These are phyloP conservation scores for Chitala chitala DNA, from an alignment of 2,113 vertebrate species.

Conservation along the genomic window DNA sequence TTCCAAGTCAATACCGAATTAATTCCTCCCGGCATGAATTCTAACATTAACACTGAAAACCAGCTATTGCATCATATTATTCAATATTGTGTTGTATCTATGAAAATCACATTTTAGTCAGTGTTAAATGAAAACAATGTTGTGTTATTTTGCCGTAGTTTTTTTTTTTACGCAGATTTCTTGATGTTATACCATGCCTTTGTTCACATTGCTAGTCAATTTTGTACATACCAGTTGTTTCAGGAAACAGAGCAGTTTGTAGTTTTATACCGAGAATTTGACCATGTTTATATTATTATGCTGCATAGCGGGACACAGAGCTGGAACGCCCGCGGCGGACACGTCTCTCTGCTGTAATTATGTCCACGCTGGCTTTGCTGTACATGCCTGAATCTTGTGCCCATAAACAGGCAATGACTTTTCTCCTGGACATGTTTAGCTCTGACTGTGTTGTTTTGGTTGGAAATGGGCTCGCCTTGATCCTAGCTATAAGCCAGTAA, in stretches of 20 bases:
- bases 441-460: background rate
- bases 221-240: slow-evolving; percentile 11
- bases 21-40: slow-evolving; percentile 20
- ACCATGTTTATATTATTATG: slow-evolving; percentile 13
- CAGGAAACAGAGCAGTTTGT: slow-evolving; percentile 16
- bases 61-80: background rate
- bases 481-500: background rate
- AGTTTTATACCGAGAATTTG: slow-evolving; percentile 10
- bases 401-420: background rate
- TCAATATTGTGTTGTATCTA: slow-evolving; percentile 11
- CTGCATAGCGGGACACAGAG: background rate
- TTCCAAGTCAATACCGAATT: slow-evolving; percentile 6
- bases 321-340: background rate
- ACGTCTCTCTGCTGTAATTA: too few species aligned
- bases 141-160: background rate
- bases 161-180: background rate
- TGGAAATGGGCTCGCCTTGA: slow-evolving; percentile 2
- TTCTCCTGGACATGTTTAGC: background rate
- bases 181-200: background rate
- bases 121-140: background rate
- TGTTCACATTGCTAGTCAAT: slow-evolving; percentile 4
- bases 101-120: background rate
- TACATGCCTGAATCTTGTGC: background rate
- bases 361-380: background rate
- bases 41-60: background rate